A percentile compares a stretch with the other conserved stretches of the same genome.
Evolutionary conservation across 2,113 vertebrate genomes (phyloP).

Genomic region (Seriola dumerili): DNA sequence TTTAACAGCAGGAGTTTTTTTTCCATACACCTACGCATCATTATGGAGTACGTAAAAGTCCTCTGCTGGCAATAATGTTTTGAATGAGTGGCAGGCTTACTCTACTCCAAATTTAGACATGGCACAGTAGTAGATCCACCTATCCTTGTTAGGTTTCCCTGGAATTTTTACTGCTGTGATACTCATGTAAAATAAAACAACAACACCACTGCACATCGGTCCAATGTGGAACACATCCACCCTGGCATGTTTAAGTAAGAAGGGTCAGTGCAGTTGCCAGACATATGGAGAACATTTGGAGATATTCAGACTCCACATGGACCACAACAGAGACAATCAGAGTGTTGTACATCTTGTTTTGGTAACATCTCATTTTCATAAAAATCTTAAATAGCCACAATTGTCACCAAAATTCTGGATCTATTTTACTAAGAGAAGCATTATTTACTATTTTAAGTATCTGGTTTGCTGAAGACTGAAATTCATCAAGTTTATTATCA

Average conservation of each 20-base stretch:
- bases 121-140: slow-evolving; percentile 25
- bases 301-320: slow-evolving; percentile 62
- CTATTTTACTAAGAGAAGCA: slow-evolving; percentile 43
- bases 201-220: slow-evolving; percentile 31
- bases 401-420: slow-evolving; percentile 41
- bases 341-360: slow-evolving; percentile 75
- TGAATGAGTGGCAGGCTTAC: slow-evolving; percentile 35
- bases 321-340: slow-evolving; percentile 68
- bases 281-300: slow-evolving; percentile 82
- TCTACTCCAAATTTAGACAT: slow-evolving; percentile 44
- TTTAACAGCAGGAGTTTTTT: slow-evolving; percentile 26
- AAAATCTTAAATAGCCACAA: slow-evolving; percentile 60
- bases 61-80: slow-evolving; percentile 30
- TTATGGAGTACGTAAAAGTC: slow-evolving; percentile 45
- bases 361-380: slow-evolving; percentile 69
- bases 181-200: slow-evolving; percentile 56
- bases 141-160: slow-evolving; percentile 37
- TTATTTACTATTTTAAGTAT: slow-evolving; percentile 22
- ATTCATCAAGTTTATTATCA: slow-evolving; percentile 18
- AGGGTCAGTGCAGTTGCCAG: slow-evolving; percentile 70
- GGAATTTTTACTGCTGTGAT: slow-evolving; percentile 47
- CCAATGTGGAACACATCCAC: slow-evolving; percentile 47
- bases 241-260: slow-evolving; percentile 58
- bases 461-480: slow-evolving; percentile 13
- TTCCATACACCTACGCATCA: slow-evolving; percentile 35